These are phyloP conservation scores for Venturia canescens DNA, from an alignment of 1,140 invertebrate genomes.

Conservation along the genomic window DNA sequence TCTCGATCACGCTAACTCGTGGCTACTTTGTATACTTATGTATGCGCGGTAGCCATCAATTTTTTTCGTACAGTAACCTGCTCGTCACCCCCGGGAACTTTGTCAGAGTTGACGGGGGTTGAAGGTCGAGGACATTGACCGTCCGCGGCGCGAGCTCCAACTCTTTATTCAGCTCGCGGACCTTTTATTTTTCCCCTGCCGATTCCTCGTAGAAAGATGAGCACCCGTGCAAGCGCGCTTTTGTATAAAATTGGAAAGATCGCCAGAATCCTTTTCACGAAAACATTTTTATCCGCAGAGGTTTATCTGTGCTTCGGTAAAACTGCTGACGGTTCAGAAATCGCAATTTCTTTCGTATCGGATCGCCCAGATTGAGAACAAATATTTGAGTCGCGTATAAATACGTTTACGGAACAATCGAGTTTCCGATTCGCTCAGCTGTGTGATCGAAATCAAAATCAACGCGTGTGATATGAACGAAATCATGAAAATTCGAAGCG, in stretches of 20 bases:
- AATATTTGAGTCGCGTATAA: too few relatives aligned
- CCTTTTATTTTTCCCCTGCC: neutral
- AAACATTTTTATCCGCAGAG: neutral
- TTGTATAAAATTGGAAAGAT: neutral
- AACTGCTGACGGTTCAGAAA: too few relatives aligned
- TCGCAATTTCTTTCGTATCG: neutral
- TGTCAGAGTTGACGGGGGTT: neutral
- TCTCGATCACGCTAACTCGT: neutral
- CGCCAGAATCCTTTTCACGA: neutral
- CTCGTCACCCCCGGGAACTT: neutral
- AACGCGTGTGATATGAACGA: too few relatives aligned
- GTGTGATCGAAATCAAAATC: neutral
- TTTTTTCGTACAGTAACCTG: neutral
- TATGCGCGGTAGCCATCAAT: neutral
- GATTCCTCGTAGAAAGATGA: neutral
- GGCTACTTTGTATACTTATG: neutral
- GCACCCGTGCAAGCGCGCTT: neutral
- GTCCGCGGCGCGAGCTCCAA: neutral
- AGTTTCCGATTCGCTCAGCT: neutral
- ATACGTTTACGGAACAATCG: too few relatives aligned
- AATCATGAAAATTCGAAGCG: neutral
- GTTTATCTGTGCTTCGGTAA: neutral
- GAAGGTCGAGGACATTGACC: slow-evolving; percentile 18
- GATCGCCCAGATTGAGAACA: too few relatives aligned
- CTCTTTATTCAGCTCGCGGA: neutral